Evolutionary conservation across 1,140 invertebrate species (phyloP), one percentile per base, ranked within the genome.

Genomic region (Bombus consobrinus): DNA sequence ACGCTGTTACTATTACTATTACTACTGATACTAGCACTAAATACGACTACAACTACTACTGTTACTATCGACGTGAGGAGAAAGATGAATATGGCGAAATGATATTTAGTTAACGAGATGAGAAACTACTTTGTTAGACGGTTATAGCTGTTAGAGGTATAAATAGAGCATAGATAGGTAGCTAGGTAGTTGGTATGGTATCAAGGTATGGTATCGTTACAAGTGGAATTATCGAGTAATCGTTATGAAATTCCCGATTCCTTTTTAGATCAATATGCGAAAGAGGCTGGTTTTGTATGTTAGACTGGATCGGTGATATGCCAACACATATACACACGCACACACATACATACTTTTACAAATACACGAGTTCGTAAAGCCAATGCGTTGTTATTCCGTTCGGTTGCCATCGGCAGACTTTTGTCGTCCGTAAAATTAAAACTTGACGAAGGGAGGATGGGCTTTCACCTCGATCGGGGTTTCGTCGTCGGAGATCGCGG

Each of bases 81-180:
- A 28, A 41, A 41, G 18, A 80, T 25, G 77, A 82, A 90, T 81
- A 76, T 25, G 88, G 89, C 81, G 74, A 69, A 84, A 82, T 88
- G 90, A 82, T 92, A 91, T 89, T 90, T 92, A 92, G 86, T 90
- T 79, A 82, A 75, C 72, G 74, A 87, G 78, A 87, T 3, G 53
- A 37, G 62, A 77, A 68, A 89, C 90, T 93, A 34, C 77, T 94
- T 88, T 91, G 90, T 86, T 94, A 94, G 90, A 89, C 91, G 89
- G 92, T 91, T 66, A 83, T 94, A 94, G 91, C 79, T 90, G 82
- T 90, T 93, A 94, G 92, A 92, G 68, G 87, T 93, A 72, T 77
- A 77, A 57, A 83, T 83, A 80, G 68, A 73, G 41, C 10, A 5
- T 85, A 86, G 74, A 47, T 90, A 90, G 83, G 69, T 74, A 86